These are phyloP conservation scores for Phrynosoma platyrhinos DNA, from an alignment of 2,113 vertebrate genomes.

Conservation along the genomic window DNA sequence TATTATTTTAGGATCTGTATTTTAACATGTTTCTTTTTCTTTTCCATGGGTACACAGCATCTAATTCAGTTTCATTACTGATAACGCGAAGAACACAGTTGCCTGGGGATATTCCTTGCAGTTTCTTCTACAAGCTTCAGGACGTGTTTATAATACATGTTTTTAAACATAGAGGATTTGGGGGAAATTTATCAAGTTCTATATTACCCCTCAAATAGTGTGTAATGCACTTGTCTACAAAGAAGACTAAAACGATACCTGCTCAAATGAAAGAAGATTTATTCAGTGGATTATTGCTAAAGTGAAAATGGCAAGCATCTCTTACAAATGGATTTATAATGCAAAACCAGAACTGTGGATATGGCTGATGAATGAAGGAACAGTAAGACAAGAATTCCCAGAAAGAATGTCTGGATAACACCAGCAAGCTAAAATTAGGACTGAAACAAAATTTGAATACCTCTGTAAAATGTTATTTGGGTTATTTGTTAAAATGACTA, in stretches of 20 bases:
- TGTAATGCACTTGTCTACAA: conserved; percentile 63
- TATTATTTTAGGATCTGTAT: conserved; percentile 55
- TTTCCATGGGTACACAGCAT: conserved; percentile 73
- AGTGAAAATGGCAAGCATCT: conserved; percentile 77
- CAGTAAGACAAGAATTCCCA: conserved; percentile 71
- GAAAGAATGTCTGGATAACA: conserved; percentile 70
- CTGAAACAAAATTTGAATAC: conserved; percentile 69
- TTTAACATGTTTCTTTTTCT: conserved; percentile 70
- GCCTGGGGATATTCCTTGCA: conserved; percentile 68
- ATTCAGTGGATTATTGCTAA: conserved; percentile 67
- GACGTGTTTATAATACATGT: conserved; percentile 70
- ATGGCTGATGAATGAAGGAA: conserved; percentile 74
- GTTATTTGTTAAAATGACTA: conserved; percentile 71
- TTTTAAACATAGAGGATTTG: conserved; percentile 77
- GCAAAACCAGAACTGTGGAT: conserved; percentile 73
- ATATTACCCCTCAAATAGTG: conserved; percentile 57
- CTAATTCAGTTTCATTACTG: conserved; percentile 74
- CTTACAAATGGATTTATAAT: conserved; percentile 73
- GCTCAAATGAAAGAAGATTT: conserved; percentile 70
- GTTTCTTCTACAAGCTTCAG: conserved; percentile 71
- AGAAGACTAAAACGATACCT: conserved; percentile 68
- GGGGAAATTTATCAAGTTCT: conserved; percentile 66
- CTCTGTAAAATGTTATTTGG: conserved; percentile 68
- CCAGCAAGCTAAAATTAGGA: conserved; percentile 74
- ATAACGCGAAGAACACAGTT: conserved; percentile 75